Evolutionary conservation across 2,888 invertebrate genomes (phyloP), one percentile per base, ranked within the genome.

Genomic region (Dinocampus coccinellae): DNA sequence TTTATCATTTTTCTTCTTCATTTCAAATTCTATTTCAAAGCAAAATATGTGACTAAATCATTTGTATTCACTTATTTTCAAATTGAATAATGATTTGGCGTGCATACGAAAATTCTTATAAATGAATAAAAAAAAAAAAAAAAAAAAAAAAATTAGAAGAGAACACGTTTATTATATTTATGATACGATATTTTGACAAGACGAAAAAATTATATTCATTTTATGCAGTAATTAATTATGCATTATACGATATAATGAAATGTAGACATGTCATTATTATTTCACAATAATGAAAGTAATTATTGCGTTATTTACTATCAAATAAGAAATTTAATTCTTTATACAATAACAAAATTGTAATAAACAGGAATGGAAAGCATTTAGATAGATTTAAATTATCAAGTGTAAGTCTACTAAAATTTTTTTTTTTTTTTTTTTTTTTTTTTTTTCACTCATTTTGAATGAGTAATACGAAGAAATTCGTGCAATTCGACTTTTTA

Each of bases 31-130:
- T 47, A 47, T 47, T 47, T n/a, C 7, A 20, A 47, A 16, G 47
- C 47, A 16, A 36, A 9, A 36, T 36, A 10, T 10, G 36, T 20
- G 20, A 16, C 47, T 47, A 16, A 47, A 47, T 47, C 47, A 7
- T 16, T 47, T 47, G 1, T 47, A 67, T 60, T 47, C n/a, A 67
- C 70, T 71, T 73, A 73, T 69, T 29, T 29, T 3, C 7, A 29
- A 29, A 29, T 29, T 29, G 29, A 29, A 73, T 63, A 53, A 55
- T 42, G 26, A 53, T 36, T n/a, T 4, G 36, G 7, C 26, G 47
- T 34, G n/a, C 55, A 24, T 39, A 22, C 68, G 47, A 22, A 13
- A 65, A 67, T 36, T 33, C 42, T 39, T n/a, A 29, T 64, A n/a
- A n/a, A n/a, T n/a, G n/a, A n/a, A n/a, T 73, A 57, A 65, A 20